Evolutionary conservation across 64 coral and sea anemone species (phyloP).

Genomic region (Montipora cactus): DNA sequence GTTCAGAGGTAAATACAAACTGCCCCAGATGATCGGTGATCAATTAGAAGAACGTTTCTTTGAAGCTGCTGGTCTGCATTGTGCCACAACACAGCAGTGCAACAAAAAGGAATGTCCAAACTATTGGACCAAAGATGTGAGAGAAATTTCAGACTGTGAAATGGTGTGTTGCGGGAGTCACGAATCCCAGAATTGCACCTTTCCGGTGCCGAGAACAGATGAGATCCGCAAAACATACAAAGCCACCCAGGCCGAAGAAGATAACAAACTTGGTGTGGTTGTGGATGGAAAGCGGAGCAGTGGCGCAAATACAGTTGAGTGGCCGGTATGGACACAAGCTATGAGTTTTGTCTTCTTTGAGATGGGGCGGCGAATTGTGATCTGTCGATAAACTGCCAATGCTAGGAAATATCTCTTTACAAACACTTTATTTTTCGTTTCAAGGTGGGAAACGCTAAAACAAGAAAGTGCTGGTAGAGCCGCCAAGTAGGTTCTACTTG

Average conservation of each 20-base stretch:
- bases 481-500: too few species aligned
- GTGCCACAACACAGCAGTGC: neutral
- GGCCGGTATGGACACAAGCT: neutral
- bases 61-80: neutral
- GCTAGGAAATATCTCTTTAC: too few species aligned
- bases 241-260: too few species aligned
- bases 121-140: slow-evolving; percentile 14
- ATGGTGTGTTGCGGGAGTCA: neutral
- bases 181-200: neutral
- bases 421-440: too few species aligned
- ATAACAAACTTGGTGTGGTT: neutral
- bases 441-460: too few species aligned
- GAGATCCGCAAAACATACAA: neutral
- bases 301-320: neutral
- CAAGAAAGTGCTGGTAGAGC: too few species aligned
- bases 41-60: neutral
- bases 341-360: neutral
- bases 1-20: neutral
- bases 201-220: neutral
- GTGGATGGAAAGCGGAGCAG: neutral
- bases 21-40: neutral
- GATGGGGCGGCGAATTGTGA: too few species aligned
- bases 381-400: too few species aligned
- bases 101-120: neutral
- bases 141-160: neutral